These are phyloP conservation scores for Dendroctonus ponderosae DNA, from an alignment of 1,140 invertebrate species.

Conservation along the genomic window DNA sequence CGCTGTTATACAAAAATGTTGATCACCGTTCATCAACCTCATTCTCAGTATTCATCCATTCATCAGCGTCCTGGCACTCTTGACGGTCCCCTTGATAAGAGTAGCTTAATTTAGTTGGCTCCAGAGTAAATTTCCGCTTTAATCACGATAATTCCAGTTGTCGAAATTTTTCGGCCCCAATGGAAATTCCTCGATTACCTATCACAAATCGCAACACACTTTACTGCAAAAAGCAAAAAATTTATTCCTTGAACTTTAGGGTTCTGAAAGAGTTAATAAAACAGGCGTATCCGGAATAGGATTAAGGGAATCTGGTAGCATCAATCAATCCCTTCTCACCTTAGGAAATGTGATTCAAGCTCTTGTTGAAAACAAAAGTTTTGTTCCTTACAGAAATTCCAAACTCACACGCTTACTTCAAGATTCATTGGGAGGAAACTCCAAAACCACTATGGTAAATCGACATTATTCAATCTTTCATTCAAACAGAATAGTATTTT, in stretches of 20 bases:
- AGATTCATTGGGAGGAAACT: constrained; percentile 94
- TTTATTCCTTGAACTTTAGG: constrained; percentile 47
- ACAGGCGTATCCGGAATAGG: constrained; percentile 86
- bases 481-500: constrained; percentile 1
- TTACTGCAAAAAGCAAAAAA: neutral
- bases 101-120: too few relatives aligned
- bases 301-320: constrained; percentile 92
- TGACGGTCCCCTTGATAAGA: too few relatives aligned
- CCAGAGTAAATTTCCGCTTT: too few relatives aligned
- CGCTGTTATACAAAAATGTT: too few relatives aligned
- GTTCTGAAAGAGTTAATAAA: constrained; percentile 87
- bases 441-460: constrained; percentile 87
- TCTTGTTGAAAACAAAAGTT: constrained; percentile 89
- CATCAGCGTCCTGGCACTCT: too few relatives aligned
- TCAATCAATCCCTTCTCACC: constrained; percentile 91
- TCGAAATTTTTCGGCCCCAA: too few relatives aligned
- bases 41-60: too few relatives aligned
- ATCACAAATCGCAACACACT: too few relatives aligned
- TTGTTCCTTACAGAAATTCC: constrained; percentile 93
- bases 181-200: too few relatives aligned
- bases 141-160: too few relatives aligned
- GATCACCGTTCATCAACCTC: too few relatives aligned
- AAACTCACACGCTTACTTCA: constrained; percentile 90
- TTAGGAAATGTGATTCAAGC: constrained; percentile 95
- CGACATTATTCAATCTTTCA: constrained; percentile 8